Evolutionary conservation across 2,113 vertebrate species (phyloP), one percentile per base, ranked within the genome.

Genomic region (Syrmaticus mikado): DNA sequence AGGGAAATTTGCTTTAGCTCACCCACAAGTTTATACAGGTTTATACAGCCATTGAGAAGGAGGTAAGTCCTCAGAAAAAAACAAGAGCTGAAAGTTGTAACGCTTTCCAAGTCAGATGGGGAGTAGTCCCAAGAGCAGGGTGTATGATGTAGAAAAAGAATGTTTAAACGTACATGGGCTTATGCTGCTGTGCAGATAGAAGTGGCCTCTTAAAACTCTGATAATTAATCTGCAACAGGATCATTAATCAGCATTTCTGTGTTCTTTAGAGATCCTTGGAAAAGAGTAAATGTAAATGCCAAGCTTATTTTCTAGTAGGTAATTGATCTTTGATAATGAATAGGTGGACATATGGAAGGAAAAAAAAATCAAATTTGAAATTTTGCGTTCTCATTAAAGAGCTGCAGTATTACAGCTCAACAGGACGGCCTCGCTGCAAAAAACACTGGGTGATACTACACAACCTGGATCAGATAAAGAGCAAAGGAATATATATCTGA

Each of bases 1-100:
- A 84, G 81, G 82, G 80, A 94, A 95, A 76, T 80, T 94, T 92
- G 85, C 77, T 94, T 68, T 45, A 92, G 60, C 61, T 91, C 58
- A 90, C 30, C 66, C 93, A 28, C 95, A 95, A 95, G 96, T 96
- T 97, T 91, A 86, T 83, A 82, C 95, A 95, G 85, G 94, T 62
- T 88, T 53, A 16, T 28, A 30, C 73, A 84, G 8, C 40, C 70
- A 78, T 85, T 65, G 91, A 84, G 92, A 86, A 22, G 1, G 0
- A 93, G 80, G 24, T 45, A 81, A 27, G 16, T 25, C 62, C 75
- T 62, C 32, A 52, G n/a, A 52, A n/a, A 52, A 91, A 91, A 78
- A 65, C 52, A 91, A 68, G 87, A 82, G 65, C 76, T 92, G 80
- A 90, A 91, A 62, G 82, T 41, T 92, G 89, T 75, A 90, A 91